These are phyloP conservation scores for Tipula unca DNA, from an alignment of 2,888 invertebrate genomes.

Conservation along the genomic window DNA sequence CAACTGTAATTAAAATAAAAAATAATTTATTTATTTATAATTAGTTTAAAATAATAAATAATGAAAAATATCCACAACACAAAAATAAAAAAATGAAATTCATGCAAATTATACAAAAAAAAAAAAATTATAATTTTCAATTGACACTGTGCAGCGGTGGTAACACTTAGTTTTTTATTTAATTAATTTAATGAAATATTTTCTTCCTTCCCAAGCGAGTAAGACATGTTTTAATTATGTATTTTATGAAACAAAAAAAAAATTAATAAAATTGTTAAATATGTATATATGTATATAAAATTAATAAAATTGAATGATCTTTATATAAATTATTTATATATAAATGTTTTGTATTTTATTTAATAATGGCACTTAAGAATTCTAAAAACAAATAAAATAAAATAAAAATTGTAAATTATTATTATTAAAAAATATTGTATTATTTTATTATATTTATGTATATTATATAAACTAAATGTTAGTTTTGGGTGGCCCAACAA, in stretches of 20 bases:
- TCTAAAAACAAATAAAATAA: neutral
- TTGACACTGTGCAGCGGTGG: neutral
- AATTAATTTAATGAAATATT: neutral
- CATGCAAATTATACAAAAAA: neutral
- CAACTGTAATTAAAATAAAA: constrained; percentile 17
- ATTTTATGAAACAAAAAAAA: neutral
- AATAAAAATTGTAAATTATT: neutral
- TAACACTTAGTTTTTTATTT: neutral
- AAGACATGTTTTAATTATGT: neutral
- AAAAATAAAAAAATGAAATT: neutral
- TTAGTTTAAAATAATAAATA: neutral
- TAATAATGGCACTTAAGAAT: constrained; percentile 8
- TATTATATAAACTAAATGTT: neutral
- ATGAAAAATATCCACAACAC: neutral
- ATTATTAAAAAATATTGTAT: neutral
- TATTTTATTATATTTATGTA: neutral
- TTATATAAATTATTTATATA: neutral
- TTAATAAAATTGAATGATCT: neutral
- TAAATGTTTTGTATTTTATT: neutral
- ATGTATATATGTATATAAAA: neutral
- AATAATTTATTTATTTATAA: neutral
- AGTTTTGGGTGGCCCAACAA: neutral
- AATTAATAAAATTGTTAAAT: neutral
- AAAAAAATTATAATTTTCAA: neutral
- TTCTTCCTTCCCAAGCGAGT: neutral